Evolutionary conservation across 2,888 invertebrate species (phyloP).

Genomic region (Malthinus flaveolus): DNA sequence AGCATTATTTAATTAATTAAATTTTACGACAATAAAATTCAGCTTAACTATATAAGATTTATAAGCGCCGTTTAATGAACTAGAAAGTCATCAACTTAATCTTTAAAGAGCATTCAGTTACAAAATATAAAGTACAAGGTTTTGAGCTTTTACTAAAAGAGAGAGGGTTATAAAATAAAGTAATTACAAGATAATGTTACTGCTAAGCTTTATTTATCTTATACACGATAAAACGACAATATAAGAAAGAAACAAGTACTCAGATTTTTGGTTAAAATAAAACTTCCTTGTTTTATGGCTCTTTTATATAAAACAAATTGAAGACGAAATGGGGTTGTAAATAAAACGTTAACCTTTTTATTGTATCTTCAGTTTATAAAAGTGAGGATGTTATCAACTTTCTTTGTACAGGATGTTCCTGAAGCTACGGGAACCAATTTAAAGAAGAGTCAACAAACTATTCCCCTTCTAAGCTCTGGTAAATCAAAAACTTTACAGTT

Average conservation of each 20-base stretch:
- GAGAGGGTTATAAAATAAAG: slow-evolving; percentile 8
- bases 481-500: too few relatives aligned
- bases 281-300: not conserved
- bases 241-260: slow-evolving; percentile 1
- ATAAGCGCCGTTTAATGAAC: slow-evolving; percentile 16
- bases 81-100: slow-evolving; percentile 7
- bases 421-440: too few relatives aligned
- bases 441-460: too few relatives aligned
- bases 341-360: slow-evolving; percentile 1
- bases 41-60: slow-evolving; percentile 16
- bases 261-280: not conserved
- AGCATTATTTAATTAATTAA: slow-evolving; percentile 11
- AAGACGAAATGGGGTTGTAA: not conserved
- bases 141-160: slow-evolving; percentile 9
- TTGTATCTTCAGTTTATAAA: not conserved
- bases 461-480: too few relatives aligned
- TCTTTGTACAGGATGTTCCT: too few relatives aligned
- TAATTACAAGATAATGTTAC: slow-evolving; percentile 5
- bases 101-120: slow-evolving; percentile 8
- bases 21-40: slow-evolving; percentile 9
- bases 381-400: too few relatives aligned
- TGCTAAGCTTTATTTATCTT: slow-evolving; percentile 8
- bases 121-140: slow-evolving; percentile 12
- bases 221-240: slow-evolving; percentile 4
- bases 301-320: slow-evolving; percentile 5